Base-by-base conservation (phyloP, 2,113 vertebrate genomes). In the Formicarius rufipectus region DNA sequence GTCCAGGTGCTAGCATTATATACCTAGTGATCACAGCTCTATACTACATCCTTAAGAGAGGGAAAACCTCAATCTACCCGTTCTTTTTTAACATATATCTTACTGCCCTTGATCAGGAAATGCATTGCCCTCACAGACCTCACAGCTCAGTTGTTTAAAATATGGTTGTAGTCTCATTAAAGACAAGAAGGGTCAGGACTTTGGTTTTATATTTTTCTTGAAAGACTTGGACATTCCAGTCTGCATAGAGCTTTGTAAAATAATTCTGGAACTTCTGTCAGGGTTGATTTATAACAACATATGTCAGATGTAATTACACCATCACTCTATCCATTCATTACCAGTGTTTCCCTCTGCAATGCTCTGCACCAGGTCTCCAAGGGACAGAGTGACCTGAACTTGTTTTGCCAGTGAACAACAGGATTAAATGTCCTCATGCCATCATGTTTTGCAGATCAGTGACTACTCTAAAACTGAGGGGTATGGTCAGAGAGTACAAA, bases 301-400 rank as follows among this genome's bases (percentile, higher is more conserved):
- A 44, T 93, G 91, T 83, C 91, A 91, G 91, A 94, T 91, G 73
- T 93, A 91, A 93, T 97, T 96, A 86, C 74, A 77, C 53, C 40
- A 42, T 47, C 67, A 45, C 37, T 79, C 75, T n/a, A 64, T 58
- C 74, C 59, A 47, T 90, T 96, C 91, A 73, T 87, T 87, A 63
- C 33, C 50, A 37, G 2, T 8, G 16, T 59, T 85, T 63, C 50
- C 55, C 45, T 83, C 90, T 31, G n/a, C 39, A 59, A 37, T 23
- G 16, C 30, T 79, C 50, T 45, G 81, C 55, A 83, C 28, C 39
- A 42, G 14, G 33, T 90, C 53, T 73, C 89, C 58, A 77, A 85
- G 27, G 45, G 53, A 52, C 39, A 11, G 14, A 74, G 30, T 75
- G 80, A 89, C 56, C 73, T 63, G 89, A 52, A 79, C 69, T 52